Evolutionary conservation across 2,113 vertebrate genomes (phyloP).

Genomic region (Merops nubicus): DNA sequence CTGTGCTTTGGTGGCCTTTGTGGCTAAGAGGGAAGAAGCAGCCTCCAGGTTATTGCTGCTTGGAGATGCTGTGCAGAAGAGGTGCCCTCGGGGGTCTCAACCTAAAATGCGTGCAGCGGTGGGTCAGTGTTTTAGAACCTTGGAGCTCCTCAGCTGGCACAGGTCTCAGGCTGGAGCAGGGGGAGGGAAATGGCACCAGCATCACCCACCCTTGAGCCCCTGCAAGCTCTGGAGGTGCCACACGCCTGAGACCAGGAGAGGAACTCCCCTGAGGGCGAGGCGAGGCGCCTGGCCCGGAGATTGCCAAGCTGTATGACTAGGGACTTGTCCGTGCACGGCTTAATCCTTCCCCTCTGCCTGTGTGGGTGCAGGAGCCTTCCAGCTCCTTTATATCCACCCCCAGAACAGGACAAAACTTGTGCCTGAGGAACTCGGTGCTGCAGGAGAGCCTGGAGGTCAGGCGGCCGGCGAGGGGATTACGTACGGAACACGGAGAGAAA

Average conservation of each 20-base stretch:
- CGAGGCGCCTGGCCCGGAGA: neutral
- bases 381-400: neutral
- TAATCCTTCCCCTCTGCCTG: conserved; percentile 2
- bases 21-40: neutral
- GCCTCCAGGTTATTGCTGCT: neutral
- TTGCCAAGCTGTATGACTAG: conserved; percentile 17
- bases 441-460: neutral
- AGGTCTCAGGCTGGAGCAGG: neutral
- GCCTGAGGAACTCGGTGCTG: neutral
- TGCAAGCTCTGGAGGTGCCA: neutral
- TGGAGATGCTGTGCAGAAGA: neutral
- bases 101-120: neutral
- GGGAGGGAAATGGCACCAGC: neutral
- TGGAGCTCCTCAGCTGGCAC: neutral
- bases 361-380: conserved; percentile 46
- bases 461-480: neutral
- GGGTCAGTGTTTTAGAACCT: neutral
- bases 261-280: neutral
- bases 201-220: neutral
- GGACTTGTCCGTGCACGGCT: conserved; percentile 43
- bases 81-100: neutral
- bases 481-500: neutral
- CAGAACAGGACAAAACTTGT: conserved; percentile 55
- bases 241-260: neutral
- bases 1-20: neutral